Base-by-base conservation (phyloP, 2,113 vertebrate species). In the Steatornis caripensis region DNA sequence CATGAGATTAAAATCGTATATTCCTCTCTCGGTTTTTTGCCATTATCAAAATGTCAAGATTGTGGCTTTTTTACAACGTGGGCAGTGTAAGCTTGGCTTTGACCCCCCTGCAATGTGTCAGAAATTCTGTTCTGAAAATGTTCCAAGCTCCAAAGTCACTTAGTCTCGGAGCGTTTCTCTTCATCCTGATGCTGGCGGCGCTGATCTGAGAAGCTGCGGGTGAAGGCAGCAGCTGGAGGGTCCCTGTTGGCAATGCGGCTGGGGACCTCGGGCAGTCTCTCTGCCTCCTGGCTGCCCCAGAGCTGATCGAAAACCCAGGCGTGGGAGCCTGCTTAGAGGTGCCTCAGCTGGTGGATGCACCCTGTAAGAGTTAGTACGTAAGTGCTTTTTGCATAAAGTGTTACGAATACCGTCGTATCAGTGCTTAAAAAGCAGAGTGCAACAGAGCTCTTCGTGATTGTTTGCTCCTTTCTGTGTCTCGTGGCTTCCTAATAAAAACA, bases 241-340 rank as follows among this genome's bases (percentile, higher is more conserved):
- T 91, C 37, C n/a, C 29, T 0, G 1, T 29, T 77, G 10, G 3
- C 2, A 1, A 15, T 27, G 23, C 1, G 1, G 12, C 18, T 39
- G 43, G 36, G 32, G 11, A 46, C 29, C 17, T 70, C 0, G 4
- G 29, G 54, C 27, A 45, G 9, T 26, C 30, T 12, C 0, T 0
- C 24, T 41, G 41, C 24, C 39, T 27, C 34, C 65, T 69, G 41
- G 39, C 60, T 74, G 19, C 71, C 34, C 0, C 2, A 80, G 57
- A 37, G 61, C 43, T n/a, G 21, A 57, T 15, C 58, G 20, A 27
- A 84, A 92, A 48, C 9, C 17, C 41, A n/a, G 13, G 10, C 0
- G 13, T 57, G 53, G 39, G 39, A 72, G 36, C 15, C 16, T 78
- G 43, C 48, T 34, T 10, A 30, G 16, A 36, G 45, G 12, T 0